Percentiles rank a stretch among this genome's conserved stretches.
Conservation (phyloP, 2,888 invertebrate species). For the Leptinotarsa peninsularis region DNA sequence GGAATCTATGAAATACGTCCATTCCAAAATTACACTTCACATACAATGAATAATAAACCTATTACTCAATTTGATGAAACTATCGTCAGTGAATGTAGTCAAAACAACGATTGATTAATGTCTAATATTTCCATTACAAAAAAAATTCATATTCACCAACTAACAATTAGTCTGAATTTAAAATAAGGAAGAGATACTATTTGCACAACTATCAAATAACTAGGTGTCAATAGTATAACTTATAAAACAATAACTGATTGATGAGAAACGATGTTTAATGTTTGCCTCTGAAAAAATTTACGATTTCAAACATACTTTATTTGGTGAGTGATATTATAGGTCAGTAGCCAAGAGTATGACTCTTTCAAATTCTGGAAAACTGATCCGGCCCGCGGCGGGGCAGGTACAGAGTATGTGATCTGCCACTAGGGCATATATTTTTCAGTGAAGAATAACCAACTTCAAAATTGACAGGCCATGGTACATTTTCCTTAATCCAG, state of each 20-base stretch:
- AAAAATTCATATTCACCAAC: not conserved
- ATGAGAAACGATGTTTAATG: not conserved
- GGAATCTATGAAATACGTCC: slow-evolving; percentile 2
- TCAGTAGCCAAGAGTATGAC: no score
- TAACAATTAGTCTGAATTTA: not conserved
- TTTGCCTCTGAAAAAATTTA: no score
- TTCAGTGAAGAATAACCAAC: no score
- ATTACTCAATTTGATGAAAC: not conserved
- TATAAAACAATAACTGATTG: not conserved
- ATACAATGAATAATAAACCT: slow-evolving; percentile 1
- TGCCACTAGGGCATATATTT: no score
- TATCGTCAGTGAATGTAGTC: not conserved
- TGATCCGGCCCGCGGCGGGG: no score
- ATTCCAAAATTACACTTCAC: not conserved
- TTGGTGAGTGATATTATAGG: no score
- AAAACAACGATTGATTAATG: slow-evolving; percentile 1
- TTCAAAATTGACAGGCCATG: no score
- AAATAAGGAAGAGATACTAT: no score
- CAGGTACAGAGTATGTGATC: no score
- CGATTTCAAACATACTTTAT: not conserved
- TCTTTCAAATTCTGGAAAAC: no score
- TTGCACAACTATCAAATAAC: not conserved
- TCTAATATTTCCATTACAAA: not conserved
- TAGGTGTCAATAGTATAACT: not conserved
- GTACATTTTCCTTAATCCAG: no score